Conservation (phyloP, 2,113 vertebrate species). For the Ceuthmochares aereus region DNA sequence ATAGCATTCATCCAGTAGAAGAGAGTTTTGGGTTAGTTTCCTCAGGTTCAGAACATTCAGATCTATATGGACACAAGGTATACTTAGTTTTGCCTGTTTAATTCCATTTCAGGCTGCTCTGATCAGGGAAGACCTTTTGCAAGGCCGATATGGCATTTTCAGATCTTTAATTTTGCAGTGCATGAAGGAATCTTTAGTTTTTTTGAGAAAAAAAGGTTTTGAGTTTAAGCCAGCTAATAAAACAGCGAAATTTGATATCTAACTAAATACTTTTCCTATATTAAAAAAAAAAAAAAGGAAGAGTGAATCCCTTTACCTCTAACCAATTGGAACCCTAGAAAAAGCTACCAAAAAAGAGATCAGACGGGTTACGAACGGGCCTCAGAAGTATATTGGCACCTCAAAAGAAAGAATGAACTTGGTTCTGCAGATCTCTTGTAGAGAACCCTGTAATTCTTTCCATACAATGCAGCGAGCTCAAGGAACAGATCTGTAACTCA, state of each 20-base stretch:
- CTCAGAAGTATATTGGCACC: neutral
- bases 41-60: neutral
- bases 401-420: neutral
- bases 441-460: neutral
- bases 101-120: neutral
- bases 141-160: neutral
- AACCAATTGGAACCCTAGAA: neutral
- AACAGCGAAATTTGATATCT: neutral
- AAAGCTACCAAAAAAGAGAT: neutral
- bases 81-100: neutral
- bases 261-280: neutral
- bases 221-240: neutral
- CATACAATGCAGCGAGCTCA: neutral
- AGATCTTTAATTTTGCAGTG: neutral
- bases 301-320: neutral
- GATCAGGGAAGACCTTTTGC: neutral
- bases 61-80: neutral
- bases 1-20: neutral
- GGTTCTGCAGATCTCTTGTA: neutral
- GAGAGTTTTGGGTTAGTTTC: neutral
- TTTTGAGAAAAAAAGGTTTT: neutral
- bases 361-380: neutral
- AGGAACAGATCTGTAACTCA: neutral
- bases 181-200: neutral
- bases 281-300: slow-evolving; percentile 6